These are phyloP conservation scores for Scleropages formosus DNA, from an alignment of 2,797 vertebrate species.

Conservation along the genomic window DNA sequence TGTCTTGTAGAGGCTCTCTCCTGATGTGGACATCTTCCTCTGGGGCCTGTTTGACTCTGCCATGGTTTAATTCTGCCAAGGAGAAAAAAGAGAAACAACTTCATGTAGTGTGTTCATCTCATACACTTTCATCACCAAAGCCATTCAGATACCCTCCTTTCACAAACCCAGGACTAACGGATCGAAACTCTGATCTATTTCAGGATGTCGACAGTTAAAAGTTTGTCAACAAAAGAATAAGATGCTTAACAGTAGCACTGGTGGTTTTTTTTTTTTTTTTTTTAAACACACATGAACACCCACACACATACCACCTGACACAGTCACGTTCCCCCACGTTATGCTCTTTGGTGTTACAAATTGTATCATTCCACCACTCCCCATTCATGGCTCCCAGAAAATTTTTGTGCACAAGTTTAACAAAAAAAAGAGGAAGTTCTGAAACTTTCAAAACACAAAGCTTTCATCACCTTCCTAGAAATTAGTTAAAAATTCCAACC, in stretches of 20 bases:
- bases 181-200: neutral
- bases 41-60: slow-evolving; percentile 69
- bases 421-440: too few relatives aligned
- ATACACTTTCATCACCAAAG: neutral
- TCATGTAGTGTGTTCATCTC: neutral
- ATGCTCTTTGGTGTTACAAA: too few relatives aligned
- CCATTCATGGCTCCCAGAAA: too few relatives aligned
- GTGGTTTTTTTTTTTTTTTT: too few relatives aligned
- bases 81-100: neutral
- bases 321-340: too few relatives aligned
- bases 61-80: slow-evolving; percentile 72
- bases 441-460: too few relatives aligned
- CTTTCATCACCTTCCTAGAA: too few relatives aligned
- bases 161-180: neutral
- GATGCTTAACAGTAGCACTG: neutral
- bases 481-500: too few relatives aligned
- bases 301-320: too few relatives aligned
- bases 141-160: neutral
- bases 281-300: too few relatives aligned
- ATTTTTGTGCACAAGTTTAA: too few relatives aligned
- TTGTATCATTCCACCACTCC: too few relatives aligned
- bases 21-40: slow-evolving; percentile 80
- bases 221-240: neutral
- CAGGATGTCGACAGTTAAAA: neutral
- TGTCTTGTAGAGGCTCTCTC: slow-evolving; percentile 81